Evolutionary conservation across 1,140 invertebrate species (phyloP).

Genomic region (Bombus waltoni): DNA sequence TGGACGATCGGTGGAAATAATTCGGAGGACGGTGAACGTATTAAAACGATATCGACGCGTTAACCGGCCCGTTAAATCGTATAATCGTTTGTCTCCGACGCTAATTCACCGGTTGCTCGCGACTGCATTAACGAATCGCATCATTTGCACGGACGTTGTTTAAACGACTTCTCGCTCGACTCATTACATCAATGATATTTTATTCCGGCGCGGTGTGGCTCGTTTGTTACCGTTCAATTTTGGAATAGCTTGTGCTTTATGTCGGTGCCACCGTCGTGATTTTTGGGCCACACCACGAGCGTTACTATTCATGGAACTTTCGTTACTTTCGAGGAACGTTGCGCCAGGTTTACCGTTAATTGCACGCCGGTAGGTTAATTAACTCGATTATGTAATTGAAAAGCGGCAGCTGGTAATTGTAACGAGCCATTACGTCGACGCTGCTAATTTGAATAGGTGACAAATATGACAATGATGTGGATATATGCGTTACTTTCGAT

Average conservation of each 20-base stretch:
- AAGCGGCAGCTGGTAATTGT: neutral
- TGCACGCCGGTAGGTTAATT: neutral
- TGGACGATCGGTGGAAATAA: slow-evolving; percentile 10
- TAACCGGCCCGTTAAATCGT: slow-evolving; percentile 35
- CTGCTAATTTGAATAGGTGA: neutral
- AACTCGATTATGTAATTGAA: slow-evolving; percentile 6
- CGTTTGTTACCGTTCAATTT: slow-evolving; percentile 20
- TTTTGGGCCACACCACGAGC: neutral
- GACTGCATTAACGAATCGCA: slow-evolving; percentile 43
- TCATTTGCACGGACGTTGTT: slow-evolving; percentile 35
- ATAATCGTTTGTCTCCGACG: slow-evolving; percentile 37
- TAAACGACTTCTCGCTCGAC: slow-evolving; percentile 36
- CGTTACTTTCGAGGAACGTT: neutral
- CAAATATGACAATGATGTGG: neutral
- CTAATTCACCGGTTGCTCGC: slow-evolving; percentile 25
- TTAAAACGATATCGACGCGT: slow-evolving; percentile 42
- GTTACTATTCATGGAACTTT: neutral
- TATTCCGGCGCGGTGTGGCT: slow-evolving; percentile 2
- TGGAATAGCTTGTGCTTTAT: neutral
- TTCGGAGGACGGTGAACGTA: slow-evolving; percentile 8
- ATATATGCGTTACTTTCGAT: neutral
- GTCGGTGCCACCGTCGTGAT: neutral
- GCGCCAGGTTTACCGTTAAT: neutral
- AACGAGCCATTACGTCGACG: neutral
- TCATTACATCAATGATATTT: slow-evolving; percentile 52